Evolutionary conservation across 2,888 invertebrate genomes (phyloP).

Genomic region (Nymphalis polychloros): DNA sequence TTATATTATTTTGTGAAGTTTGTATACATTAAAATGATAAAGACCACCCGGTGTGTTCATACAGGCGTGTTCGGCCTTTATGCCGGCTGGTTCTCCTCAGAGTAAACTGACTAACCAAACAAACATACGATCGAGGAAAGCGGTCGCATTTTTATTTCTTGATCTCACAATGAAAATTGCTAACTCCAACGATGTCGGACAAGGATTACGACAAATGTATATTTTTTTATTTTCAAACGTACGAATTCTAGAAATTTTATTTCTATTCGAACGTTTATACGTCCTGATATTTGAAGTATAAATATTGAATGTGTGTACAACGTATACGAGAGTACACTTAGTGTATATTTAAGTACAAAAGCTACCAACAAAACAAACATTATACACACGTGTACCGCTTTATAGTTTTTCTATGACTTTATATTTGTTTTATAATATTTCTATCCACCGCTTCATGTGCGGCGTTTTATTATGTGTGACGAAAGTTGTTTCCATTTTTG

Average conservation of each 20-base stretch:
- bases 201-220: background rate
- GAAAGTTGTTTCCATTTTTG: background rate
- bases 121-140: constrained; percentile 65
- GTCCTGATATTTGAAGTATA: constrained; percentile 26
- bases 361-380: constrained; percentile 29
- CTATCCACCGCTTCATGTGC: background rate
- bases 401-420: constrained; percentile 17
- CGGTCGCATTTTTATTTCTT: constrained; percentile 54
- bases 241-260: constrained; percentile 17
- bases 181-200: constrained; percentile 16
- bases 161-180: constrained; percentile 42
- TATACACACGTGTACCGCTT: constrained; percentile 15
- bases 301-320: constrained; percentile 30
- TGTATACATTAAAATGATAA: constrained; percentile 79
- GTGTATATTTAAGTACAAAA: constrained; percentile 32
- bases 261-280: constrained; percentile 21
- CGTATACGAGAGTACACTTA: constrained; percentile 16
- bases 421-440: constrained; percentile 14
- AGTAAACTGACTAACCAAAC: constrained; percentile 72
- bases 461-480: constrained; percentile 10
- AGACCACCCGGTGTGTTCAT: constrained; percentile 74
- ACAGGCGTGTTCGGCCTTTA: constrained; percentile 51
- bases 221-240: constrained; percentile 4
- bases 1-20: constrained; percentile 71
- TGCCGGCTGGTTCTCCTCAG: constrained; percentile 74